These are phyloP conservation scores for Hartigia nigra DNA, from an alignment of 2,888 invertebrate species.

Conservation along the genomic window DNA sequence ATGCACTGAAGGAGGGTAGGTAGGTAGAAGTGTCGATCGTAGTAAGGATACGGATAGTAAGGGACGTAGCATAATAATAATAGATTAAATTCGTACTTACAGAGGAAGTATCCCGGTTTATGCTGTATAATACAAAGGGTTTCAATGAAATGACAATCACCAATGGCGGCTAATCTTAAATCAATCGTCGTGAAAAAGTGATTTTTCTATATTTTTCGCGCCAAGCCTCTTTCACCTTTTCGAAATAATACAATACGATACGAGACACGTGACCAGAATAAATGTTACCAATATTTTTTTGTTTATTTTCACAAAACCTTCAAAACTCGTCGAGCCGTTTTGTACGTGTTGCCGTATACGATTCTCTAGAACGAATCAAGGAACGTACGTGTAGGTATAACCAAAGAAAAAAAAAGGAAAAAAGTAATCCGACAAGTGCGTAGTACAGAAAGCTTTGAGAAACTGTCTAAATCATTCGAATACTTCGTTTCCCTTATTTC, in stretches of 20 bases:
- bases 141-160: not conserved
- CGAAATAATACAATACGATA: not conserved
- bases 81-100: not conserved
- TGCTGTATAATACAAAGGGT: not conserved
- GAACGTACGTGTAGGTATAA: not conserved
- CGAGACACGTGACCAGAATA: not conserved
- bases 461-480: not conserved
- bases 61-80: not conserved
- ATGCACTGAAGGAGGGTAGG: too few species aligned
- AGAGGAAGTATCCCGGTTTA: not conserved
- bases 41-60: too few species aligned
- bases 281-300: not conserved
- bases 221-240: not conserved
- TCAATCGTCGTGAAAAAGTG: not conserved
- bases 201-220: too few species aligned
- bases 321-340: not conserved
- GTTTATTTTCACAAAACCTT: not conserved
- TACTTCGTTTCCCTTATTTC: not conserved
- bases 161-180: not conserved
- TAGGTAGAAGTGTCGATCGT: too few species aligned
- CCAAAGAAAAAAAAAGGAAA: not conserved
- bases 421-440: not conserved
- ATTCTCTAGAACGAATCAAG: not conserved
- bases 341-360: not conserved
- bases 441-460: not conserved